Evolutionary conservation across 1,140 invertebrate species (phyloP).

Genomic region (Sinonovacula constricta): DNA sequence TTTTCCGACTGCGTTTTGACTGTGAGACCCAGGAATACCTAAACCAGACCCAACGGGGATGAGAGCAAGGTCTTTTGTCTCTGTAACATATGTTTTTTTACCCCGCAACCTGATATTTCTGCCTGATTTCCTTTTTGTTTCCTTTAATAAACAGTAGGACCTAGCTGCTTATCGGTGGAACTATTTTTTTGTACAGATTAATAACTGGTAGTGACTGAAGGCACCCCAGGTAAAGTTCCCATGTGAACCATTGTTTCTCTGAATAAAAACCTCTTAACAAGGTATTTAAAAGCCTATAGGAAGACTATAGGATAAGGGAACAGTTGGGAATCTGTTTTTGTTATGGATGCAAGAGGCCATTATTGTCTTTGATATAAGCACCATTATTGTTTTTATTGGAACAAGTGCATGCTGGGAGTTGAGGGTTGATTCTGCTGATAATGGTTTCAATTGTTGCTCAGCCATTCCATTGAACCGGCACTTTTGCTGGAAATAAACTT

Average conservation of each 20-base stretch:
- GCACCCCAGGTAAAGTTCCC: conserved; percentile 14
- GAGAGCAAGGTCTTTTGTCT: conserved; percentile 40
- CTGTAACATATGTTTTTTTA: conserved; percentile 45
- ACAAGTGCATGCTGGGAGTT: conserved; percentile 22
- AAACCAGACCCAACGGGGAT: no score
- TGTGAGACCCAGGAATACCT: no score
- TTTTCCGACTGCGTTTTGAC: no score
- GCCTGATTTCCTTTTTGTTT: conserved; percentile 26
- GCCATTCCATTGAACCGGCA: neutral
- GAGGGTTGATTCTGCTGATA: neutral
- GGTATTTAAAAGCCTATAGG: conserved; percentile 44
- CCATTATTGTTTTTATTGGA: conserved; percentile 33
- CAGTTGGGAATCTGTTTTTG: conserved; percentile 45
- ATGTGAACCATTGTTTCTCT: conserved; percentile 42
- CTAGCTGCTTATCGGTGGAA: conserved; percentile 16
- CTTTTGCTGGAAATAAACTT: neutral
- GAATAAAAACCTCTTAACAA: conserved; percentile 50
- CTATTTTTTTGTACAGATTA: conserved; percentile 30
- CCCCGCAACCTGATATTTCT: conserved; percentile 31
- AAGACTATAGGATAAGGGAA: conserved; percentile 45
- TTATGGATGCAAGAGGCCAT: conserved; percentile 19
- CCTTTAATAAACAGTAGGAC: conserved; percentile 31
- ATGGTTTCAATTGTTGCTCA: neutral
- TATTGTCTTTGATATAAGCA: conserved; percentile 47
- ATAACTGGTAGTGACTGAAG: conserved; percentile 20